These are phyloP conservation scores for Latheticus oryzae DNA, from an alignment of 2,888 invertebrate species.

Conservation along the genomic window DNA sequence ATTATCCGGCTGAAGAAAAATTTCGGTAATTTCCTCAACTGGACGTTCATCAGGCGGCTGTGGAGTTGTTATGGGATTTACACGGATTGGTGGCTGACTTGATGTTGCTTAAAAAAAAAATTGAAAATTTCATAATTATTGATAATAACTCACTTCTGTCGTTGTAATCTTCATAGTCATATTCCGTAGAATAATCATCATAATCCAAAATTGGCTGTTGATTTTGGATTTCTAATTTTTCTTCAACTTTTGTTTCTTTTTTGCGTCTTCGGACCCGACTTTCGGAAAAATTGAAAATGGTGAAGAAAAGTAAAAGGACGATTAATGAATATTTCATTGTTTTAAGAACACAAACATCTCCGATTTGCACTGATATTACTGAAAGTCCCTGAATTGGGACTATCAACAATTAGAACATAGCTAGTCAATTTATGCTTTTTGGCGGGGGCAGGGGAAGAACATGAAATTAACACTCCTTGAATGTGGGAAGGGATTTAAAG, in stretches of 20 bases:
- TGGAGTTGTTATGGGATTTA: constrained; percentile 51
- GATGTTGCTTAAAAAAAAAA: constrained; percentile 26
- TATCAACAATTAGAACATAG: constrained; percentile 33
- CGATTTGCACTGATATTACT: too few species aligned
- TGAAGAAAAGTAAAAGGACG: constrained; percentile 50
- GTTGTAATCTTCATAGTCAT: constrained; percentile 54
- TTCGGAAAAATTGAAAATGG: too few species aligned
- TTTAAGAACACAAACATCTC: too few species aligned
- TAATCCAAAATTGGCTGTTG: constrained; percentile 57
- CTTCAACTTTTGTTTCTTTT: too few species aligned
- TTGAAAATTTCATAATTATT: background rate
- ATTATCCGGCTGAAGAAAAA: constrained; percentile 60
- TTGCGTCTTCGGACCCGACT: constrained; percentile 55
- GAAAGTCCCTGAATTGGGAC: constrained; percentile 56
- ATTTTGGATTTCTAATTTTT: constrained; percentile 49
- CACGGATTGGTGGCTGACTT: constrained; percentile 1
- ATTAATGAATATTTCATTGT: constrained; percentile 46
- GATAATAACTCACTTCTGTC: background rate
- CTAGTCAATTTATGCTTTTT: constrained; percentile 46
- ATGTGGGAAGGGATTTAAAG: too few species aligned
- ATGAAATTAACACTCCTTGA: too few species aligned
- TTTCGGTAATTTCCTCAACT: constrained; percentile 49
- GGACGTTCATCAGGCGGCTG: constrained; percentile 62
- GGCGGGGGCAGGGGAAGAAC: constrained; percentile 43
- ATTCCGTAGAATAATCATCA: constrained; percentile 56